These are phyloP conservation scores for Peromyscus californicus DNA, from an alignment of 2,113 vertebrate species.

Conservation along the genomic window DNA sequence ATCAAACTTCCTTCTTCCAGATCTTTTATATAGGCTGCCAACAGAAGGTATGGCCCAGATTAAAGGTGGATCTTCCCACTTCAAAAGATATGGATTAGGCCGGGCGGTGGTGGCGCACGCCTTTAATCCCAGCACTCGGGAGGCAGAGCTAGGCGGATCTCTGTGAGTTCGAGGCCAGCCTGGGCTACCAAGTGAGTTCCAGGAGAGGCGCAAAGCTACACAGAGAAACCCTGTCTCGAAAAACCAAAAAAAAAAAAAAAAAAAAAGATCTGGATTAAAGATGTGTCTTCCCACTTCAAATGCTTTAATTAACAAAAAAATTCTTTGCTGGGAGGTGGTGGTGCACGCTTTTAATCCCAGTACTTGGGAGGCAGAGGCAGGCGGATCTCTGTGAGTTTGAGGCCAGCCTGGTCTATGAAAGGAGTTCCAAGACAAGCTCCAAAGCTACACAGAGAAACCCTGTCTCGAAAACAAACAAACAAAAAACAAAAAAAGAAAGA, in stretches of 20 bases:
- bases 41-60: background rate
- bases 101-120: too few relatives aligned
- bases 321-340: background rate
- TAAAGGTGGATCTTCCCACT: background rate
- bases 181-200: too few relatives aligned
- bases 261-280: background rate
- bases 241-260: too few relatives aligned
- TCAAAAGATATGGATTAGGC: too few relatives aligned
- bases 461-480: background rate
- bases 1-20: background rate
- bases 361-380: background rate
- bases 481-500: background rate
- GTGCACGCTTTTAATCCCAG: background rate
- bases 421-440: background rate
- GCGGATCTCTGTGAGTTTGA: background rate
- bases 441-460: background rate
- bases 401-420: background rate
- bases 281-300: background rate
- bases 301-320: background rate
- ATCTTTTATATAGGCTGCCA: background rate
- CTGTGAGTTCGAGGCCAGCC: too few relatives aligned
- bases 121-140: too few relatives aligned
- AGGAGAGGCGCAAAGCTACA: too few relatives aligned
- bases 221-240: too few relatives aligned
- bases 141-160: too few relatives aligned